Base-by-base conservation (phyloP, 2,113 vertebrate species). In the Spea multiplicata region DNA sequence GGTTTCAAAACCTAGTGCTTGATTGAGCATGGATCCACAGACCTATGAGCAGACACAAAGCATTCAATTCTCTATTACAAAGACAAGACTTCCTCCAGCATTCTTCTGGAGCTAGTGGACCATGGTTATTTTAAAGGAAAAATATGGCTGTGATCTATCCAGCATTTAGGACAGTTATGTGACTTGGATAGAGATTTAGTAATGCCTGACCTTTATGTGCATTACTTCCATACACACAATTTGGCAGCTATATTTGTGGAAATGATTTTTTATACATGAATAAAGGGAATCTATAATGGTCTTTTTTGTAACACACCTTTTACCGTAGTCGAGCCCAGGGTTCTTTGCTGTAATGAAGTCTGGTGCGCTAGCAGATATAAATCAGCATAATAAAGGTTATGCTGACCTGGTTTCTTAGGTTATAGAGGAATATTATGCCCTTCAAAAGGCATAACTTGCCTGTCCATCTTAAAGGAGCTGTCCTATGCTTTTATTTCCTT, bases 101-200 rank as follows among this genome's bases (percentile, higher is more conserved):
- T 30, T 17, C 30, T 64, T 16, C 61, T 17, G 9, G n/a, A 64
- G 61, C 5, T 30, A 64, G 61, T 30, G 61, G 9, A 64, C 61
- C 61, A 64, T 64, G 61, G 6, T 64, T 64, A 64, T 64, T 64
- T 64, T 64, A 64, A 6, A 64, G n/a, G 61, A 64, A 64, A 64
- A 64, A 16, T 30, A 64, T 16, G 61, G n/a, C 61, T 64, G 61
- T 30, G n/a, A 64, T 30, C 5, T 64, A 17, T 64, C 30, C n/a
- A 17, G 5, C 61, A 64, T 64, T 64, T 64, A 64, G 61, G 61
- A 64, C n/a, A 64, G 17, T 64, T 17, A 64, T 64, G 17, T 16
- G 61, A 64, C 1, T 30, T 64, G 61, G 16, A 30, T 64, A 30
- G n/a, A 64, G 61, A 16, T 64, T 64, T 64, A 64, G n/a, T 64